Evolutionary conservation across 2,888 invertebrate species (phyloP).

Genomic region (Nymphalis polychloros): DNA sequence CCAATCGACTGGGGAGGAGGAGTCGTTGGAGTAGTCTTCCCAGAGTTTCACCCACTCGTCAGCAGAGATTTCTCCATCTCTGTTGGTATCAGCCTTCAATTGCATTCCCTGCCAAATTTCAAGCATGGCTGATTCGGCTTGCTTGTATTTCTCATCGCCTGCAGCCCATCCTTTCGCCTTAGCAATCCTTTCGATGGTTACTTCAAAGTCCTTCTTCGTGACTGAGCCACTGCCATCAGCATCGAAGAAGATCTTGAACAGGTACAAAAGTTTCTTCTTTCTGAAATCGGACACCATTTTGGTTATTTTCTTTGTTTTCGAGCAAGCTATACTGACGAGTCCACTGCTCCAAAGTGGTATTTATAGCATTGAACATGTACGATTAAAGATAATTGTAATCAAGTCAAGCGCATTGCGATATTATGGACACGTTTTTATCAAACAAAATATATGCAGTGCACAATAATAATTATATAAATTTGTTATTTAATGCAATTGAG

Average conservation of each 20-base stretch:
- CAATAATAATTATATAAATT: background rate
- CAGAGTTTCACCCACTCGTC: conserved; percentile 95
- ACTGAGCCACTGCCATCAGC: conserved; percentile 93
- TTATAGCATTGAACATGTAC: conserved; percentile 22
- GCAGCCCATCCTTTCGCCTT: conserved; percentile 88
- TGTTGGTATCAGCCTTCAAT: conserved; percentile 89
- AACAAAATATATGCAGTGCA: conserved; percentile 13
- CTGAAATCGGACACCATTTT: conserved; percentile 90
- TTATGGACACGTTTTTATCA: conserved; percentile 15
- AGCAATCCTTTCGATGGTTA: conserved; percentile 91
- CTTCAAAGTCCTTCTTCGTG: conserved; percentile 92
- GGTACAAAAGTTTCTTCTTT: conserved; percentile 92
- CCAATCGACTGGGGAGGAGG: conserved; percentile 89
- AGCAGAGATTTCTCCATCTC: conserved; percentile 91
- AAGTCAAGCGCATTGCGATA: conserved; percentile 26
- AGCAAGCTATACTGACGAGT: conserved; percentile 32
- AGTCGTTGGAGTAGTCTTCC: conserved; percentile 89
- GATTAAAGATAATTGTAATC: conserved; percentile 35
- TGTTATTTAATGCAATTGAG: background rate
- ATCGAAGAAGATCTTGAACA: conserved; percentile 94
- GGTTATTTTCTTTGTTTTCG: conserved; percentile 1
- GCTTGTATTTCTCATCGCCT: conserved; percentile 86
- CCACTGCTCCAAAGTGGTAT: conserved; percentile 12
- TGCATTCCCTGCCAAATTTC: conserved; percentile 92
- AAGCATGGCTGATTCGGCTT: conserved; percentile 87